Percentiles rank a stretch among this genome's conserved stretches.
These are phyloP conservation scores for Leucoma salicis DNA, from an alignment of 2,888 invertebrate genomes.

Conservation along the genomic window DNA sequence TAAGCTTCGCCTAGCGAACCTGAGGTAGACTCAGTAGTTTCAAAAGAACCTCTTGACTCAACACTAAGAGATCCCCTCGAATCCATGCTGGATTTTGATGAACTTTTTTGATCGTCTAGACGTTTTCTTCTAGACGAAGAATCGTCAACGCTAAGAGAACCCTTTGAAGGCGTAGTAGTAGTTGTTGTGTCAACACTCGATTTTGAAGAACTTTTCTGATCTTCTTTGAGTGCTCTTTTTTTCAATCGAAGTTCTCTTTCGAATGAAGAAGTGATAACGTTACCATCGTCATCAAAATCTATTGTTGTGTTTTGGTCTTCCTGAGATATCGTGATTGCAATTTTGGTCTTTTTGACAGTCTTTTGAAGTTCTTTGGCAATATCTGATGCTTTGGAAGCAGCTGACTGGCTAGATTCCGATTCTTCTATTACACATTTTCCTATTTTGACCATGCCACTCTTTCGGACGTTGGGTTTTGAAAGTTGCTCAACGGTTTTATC, in stretches of 20 bases:
- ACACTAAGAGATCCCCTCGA: slow-evolving; percentile 85
- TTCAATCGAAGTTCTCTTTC: slow-evolving; percentile 64
- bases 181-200: slow-evolving; percentile 82
- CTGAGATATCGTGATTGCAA: slow-evolving; percentile 79
- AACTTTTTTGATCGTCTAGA: slow-evolving; percentile 77
- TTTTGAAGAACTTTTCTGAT: slow-evolving; percentile 81
- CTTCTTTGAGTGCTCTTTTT: slow-evolving; percentile 71
- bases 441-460: slow-evolving; percentile 66
- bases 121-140: slow-evolving; percentile 72
- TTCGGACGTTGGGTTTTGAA: slow-evolving; percentile 72
- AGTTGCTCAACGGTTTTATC: slow-evolving; percentile 75
- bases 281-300: slow-evolving; percentile 77
- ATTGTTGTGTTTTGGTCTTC: slow-evolving; percentile 80
- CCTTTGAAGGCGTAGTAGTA: slow-evolving; percentile 75
- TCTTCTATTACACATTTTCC: slow-evolving; percentile 77
- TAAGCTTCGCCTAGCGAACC: slow-evolving; percentile 88
- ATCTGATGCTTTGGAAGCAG: slow-evolving; percentile 75
- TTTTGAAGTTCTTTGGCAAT: slow-evolving; percentile 73
- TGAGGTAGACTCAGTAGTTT: slow-evolving; percentile 88
- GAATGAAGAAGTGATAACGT: slow-evolving; percentile 72
- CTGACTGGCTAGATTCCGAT: slow-evolving; percentile 83
- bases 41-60: slow-evolving; percentile 87
- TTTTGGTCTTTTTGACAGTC: slow-evolving; percentile 76
- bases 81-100: slow-evolving; percentile 84
- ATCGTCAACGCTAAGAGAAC: slow-evolving; percentile 77